These are phyloP conservation scores for Sylvilagus bachmani DNA, from an alignment of 2,113 vertebrate species.

Conservation along the genomic window DNA sequence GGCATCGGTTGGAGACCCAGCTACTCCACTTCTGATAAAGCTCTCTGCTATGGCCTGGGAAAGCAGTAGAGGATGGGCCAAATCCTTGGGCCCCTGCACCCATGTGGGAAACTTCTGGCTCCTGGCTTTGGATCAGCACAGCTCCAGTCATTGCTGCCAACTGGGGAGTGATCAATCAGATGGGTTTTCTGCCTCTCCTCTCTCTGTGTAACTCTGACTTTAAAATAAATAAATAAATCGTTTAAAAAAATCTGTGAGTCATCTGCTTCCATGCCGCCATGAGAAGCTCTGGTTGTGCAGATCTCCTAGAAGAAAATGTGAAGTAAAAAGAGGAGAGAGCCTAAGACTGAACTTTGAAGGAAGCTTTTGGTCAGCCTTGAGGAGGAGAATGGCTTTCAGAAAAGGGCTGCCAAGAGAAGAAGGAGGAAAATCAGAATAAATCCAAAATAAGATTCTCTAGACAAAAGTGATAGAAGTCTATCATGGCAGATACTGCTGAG, in stretches of 20 bases:
- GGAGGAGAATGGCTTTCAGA: neutral
- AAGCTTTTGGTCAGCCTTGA: neutral
- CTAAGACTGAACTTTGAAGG: neutral
- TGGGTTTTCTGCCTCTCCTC: too few relatives aligned
- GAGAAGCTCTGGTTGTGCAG: neutral
- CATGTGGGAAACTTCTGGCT: too few relatives aligned
- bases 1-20: too few relatives aligned
- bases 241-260: neutral
- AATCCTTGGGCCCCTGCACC: too few relatives aligned
- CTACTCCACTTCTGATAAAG: too few relatives aligned
- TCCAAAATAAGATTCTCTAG: neutral
- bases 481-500: neutral
- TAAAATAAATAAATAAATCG: too few relatives aligned
- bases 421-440: neutral
- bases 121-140: too few relatives aligned
- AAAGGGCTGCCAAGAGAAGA: neutral
- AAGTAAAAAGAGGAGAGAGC: neutral
- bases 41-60: too few relatives aligned
- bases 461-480: neutral
- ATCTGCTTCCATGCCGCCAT: neutral
- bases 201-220: too few relatives aligned
- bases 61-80: too few relatives aligned
- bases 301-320: neutral
- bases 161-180: too few relatives aligned
- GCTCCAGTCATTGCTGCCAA: too few relatives aligned